These are phyloP conservation scores for Catotricha subobsoleta DNA, from an alignment of 2,888 invertebrate genomes.

Conservation along the genomic window DNA sequence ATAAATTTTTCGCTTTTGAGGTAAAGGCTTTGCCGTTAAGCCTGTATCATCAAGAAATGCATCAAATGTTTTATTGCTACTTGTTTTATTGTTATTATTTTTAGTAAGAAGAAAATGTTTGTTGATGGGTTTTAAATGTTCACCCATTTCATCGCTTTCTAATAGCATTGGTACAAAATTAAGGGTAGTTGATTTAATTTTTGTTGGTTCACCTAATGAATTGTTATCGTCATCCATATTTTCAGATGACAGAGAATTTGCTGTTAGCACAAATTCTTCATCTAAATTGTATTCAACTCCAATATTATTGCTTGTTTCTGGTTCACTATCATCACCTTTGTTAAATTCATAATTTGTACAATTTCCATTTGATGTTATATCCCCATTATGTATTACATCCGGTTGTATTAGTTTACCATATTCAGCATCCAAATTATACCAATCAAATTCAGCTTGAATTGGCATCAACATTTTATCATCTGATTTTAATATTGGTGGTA, in stretches of 20 bases:
- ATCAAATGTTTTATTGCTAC: slow-evolving; percentile 9
- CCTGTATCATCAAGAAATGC: slow-evolving; percentile 24
- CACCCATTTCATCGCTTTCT: no score
- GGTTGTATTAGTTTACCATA: slow-evolving; percentile 21
- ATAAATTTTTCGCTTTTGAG: slow-evolving; percentile 26
- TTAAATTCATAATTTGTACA: neutral
- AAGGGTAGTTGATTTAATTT: neutral
- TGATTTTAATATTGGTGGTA: neutral
- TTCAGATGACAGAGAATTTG: neutral
- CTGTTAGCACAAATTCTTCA: neutral
- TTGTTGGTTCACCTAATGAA: neutral
- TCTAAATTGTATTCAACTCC: slow-evolving; percentile 4
- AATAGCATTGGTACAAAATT: neutral
- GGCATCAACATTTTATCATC: slow-evolving; percentile 16
- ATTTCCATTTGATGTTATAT: neutral
- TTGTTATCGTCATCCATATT: neutral
- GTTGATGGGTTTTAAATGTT: neutral
- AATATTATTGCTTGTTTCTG: slow-evolving; percentile 9
- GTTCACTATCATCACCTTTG: neutral
- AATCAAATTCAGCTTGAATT: slow-evolving; percentile 28
- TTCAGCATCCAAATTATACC: slow-evolving; percentile 29
- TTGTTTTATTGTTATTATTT: neutral
- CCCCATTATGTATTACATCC: slow-evolving; percentile 12
- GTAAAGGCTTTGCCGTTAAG: slow-evolving; percentile 25
- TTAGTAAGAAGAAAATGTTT: neutral